Conservation (phyloP, 2,888 invertebrate genomes). For the Apoda limacodes region DNA sequence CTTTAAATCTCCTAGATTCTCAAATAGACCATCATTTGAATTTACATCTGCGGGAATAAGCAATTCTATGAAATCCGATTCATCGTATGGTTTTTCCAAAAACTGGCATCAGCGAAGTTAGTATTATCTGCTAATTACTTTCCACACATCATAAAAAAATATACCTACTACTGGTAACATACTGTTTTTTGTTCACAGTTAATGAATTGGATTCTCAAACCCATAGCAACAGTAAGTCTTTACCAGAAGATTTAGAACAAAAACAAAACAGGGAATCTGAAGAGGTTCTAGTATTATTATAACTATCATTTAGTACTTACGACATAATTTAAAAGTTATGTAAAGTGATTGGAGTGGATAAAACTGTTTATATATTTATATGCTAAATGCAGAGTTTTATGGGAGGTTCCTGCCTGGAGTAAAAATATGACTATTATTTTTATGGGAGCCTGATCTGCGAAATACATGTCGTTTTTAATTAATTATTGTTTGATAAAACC, state of each 20-base stretch:
- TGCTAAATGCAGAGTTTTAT: too few relatives aligned
- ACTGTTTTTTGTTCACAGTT: slow-evolving; percentile 48
- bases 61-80: slow-evolving; percentile 40
- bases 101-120: slow-evolving; percentile 61
- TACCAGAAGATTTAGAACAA: slow-evolving; percentile 43
- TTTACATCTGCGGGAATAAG: slow-evolving; percentile 42
- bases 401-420: too few relatives aligned
- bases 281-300: not conserved
- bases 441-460: too few relatives aligned
- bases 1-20: slow-evolving; percentile 65
- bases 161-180: not conserved
- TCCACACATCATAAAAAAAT: not conserved
- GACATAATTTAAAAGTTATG: too few relatives aligned
- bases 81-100: slow-evolving; percentile 48
- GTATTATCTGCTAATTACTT: slow-evolving; percentile 20
- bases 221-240: slow-evolving; percentile 47
- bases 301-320: slow-evolving; percentile 26
- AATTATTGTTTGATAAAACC: too few relatives aligned
- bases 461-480: too few relatives aligned
- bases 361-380: too few relatives aligned
- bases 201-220: slow-evolving; percentile 63
- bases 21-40: slow-evolving; percentile 68
- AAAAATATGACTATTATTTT: too few relatives aligned
- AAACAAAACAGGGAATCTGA: slow-evolving; percentile 11
- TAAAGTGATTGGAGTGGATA: too few relatives aligned